Evolutionary conservation across 2,113 vertebrate species (phyloP).

Genomic region (Dolichallabes microphthalmus): DNA sequence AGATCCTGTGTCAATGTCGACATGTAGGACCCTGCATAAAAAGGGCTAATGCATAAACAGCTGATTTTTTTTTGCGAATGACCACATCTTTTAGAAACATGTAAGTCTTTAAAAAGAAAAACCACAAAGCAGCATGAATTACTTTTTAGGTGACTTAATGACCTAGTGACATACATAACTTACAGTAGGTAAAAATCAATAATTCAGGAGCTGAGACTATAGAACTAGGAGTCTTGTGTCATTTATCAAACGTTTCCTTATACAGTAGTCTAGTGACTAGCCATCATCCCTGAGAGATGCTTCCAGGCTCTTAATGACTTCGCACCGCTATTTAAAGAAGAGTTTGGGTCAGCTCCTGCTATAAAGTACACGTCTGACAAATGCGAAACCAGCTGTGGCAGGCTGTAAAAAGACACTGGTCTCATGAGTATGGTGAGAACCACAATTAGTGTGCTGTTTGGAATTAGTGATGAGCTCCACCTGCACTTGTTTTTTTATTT

Average conservation of each 20-base stretch:
- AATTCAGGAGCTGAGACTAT: conserved; percentile 8
- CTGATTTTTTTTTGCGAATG: not conserved
- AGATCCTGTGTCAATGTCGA: not conserved
- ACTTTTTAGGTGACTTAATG: not conserved
- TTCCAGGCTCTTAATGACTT: not conserved
- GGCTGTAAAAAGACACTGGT: not conserved
- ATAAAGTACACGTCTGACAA: not conserved
- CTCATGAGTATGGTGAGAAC: not conserved
- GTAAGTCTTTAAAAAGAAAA: not conserved
- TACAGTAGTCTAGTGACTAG: not conserved
- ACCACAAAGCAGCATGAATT: not conserved
- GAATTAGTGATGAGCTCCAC: not conserved
- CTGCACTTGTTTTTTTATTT: not conserved
- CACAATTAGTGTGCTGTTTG: not conserved
- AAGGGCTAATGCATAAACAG: not conserved
- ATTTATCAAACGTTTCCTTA: not conserved
- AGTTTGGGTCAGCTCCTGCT: not conserved
- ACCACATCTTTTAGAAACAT: not conserved
- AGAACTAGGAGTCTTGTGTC: not conserved
- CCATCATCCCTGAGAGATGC: not conserved
- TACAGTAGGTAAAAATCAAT: not conserved
- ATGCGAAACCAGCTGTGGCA: not conserved
- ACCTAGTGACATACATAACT: not conserved
- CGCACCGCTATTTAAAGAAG: not conserved
- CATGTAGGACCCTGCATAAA: not conserved